Percentiles rank a stretch among this genome's conserved stretches.
phyloP scores from a whole-genome alignment of 2,888 invertebrate species.

The Lydus trimaculatus region DNA sequence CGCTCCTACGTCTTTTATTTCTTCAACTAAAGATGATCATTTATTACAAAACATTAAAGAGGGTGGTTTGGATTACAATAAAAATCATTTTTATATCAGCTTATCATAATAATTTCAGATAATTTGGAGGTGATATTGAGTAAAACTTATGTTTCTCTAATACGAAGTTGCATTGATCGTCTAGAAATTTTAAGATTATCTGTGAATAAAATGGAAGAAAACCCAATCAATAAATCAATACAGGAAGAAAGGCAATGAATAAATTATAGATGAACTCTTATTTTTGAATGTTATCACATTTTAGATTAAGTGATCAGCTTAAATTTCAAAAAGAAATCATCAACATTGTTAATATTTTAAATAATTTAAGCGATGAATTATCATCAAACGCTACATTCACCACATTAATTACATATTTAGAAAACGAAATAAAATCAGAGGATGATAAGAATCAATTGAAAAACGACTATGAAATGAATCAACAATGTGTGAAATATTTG shows the following conservation, averaged over 20 bases:
- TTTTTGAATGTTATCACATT: background rate
- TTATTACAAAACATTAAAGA: no score
- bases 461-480: background rate
- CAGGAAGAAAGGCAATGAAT: background rate
- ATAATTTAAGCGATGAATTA: background rate
- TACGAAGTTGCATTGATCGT: background rate
- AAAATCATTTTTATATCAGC: no score
- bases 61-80: no score
- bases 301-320: background rate
- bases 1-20: no score
- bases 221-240: background rate
- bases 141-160: background rate
- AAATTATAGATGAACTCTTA: conserved; percentile 3
- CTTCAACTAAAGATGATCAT: no score
- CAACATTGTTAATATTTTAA: background rate
- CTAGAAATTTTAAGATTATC: background rate
- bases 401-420: background rate
- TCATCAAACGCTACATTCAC: background rate
- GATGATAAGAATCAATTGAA: background rate
- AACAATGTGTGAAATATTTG: background rate
- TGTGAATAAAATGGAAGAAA: background rate
- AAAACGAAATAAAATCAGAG: background rate
- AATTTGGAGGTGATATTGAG: background rate
- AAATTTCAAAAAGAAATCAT: conserved; percentile 8
- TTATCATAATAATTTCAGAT: no score